A percentile compares a stretch with the other conserved stretches of the same genome.
These are phyloP conservation scores for Eudasyphora cyanicolor DNA, from an alignment of 2,888 invertebrate species.

Conservation along the genomic window DNA sequence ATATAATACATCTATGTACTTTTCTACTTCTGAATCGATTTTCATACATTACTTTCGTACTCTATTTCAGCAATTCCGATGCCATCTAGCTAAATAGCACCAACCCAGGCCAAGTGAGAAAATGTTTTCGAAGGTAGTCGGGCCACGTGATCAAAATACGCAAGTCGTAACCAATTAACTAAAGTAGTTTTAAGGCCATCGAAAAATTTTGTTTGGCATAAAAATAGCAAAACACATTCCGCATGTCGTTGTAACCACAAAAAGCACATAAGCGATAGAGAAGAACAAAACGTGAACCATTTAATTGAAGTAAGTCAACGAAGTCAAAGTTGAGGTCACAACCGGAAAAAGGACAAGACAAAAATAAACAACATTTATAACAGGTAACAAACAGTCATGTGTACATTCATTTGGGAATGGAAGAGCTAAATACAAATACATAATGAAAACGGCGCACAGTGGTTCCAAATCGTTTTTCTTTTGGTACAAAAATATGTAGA, in stretches of 20 bases:
- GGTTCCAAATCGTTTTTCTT: not conserved
- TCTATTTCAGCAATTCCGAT: not conserved
- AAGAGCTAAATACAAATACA: not conserved
- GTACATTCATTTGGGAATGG: too few relatives aligned
- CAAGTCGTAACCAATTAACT: constrained; percentile 33
- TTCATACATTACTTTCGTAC: not conserved
- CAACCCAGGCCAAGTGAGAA: not conserved
- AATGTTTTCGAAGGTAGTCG: too few relatives aligned
- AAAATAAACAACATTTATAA: not conserved
- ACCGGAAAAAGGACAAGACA: constrained; percentile 7
- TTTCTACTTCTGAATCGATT: not conserved
- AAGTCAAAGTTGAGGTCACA: constrained; percentile 16
- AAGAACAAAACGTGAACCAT: not conserved
- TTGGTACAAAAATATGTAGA: not conserved
- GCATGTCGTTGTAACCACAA: too few relatives aligned
- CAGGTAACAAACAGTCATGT: not conserved
- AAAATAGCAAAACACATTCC: not conserved
- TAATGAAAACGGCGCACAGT: not conserved
- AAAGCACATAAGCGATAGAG: too few relatives aligned
- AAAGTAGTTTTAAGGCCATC: constrained; percentile 29
- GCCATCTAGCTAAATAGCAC: too few relatives aligned
- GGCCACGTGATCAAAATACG: constrained; percentile 4
- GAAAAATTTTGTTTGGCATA: not conserved
- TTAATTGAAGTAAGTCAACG: constrained; percentile 6
- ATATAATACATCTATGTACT: not conserved